These are phyloP conservation scores for Hypanus sabinus DNA, from an alignment of 2,113 vertebrate species.

Conservation along the genomic window DNA sequence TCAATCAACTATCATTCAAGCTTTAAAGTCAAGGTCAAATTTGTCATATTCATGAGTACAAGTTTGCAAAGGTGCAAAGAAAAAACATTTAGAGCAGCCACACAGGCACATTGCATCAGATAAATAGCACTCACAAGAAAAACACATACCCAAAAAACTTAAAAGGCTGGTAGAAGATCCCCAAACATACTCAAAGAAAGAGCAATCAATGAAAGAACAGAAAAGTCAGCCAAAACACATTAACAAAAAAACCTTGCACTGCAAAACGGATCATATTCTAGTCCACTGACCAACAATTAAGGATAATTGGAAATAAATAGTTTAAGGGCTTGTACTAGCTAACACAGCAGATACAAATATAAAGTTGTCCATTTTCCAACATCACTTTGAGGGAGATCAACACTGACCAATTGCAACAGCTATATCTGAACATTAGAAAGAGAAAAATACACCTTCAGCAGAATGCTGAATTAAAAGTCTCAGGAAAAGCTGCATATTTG, in stretches of 20 bases:
- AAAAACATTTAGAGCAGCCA: too few relatives aligned
- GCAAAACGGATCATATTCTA: neutral
- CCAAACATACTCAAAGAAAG: neutral
- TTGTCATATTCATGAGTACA: too few relatives aligned
- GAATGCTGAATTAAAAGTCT: neutral
- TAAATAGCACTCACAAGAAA: too few relatives aligned
- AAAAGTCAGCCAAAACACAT: neutral
- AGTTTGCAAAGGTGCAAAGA: too few relatives aligned
- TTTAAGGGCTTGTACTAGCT: neutral
- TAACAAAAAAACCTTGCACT: neutral
- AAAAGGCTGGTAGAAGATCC: neutral
- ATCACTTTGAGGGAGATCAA: neutral
- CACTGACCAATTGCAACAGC: neutral
- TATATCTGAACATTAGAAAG: neutral
- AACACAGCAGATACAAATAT: neutral
- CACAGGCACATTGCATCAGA: too few relatives aligned
- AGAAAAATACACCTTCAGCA: neutral
- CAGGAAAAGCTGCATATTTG: neutral
- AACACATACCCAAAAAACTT: too few relatives aligned
- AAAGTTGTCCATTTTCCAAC: neutral
- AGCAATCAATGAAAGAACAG: neutral
- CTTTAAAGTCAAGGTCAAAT: neutral
- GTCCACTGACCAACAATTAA: neutral
- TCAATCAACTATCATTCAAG: neutral
- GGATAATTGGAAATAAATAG: neutral